Percentiles rank a stretch among this genome's conserved stretches.
Evolutionary conservation across 2,888 invertebrate species (phyloP).

Genomic region (Cerceris ruficornis): DNA sequence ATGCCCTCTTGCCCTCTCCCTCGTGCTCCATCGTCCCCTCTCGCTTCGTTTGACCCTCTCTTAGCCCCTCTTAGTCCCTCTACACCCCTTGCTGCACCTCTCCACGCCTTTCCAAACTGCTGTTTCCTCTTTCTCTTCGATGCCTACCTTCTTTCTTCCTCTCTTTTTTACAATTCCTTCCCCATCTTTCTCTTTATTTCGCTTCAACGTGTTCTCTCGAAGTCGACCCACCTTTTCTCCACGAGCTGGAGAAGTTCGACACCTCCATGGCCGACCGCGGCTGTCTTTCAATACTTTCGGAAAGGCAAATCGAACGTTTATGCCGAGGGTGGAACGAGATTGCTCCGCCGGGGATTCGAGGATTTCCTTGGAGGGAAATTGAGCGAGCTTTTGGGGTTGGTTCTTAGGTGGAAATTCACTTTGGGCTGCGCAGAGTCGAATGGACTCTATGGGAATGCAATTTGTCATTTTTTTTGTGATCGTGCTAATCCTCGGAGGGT

Average conservation of each 20-base stretch:
- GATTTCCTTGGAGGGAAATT: background rate
- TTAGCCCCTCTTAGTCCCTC: conserved; percentile 49
- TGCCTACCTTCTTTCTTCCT: conserved; percentile 29
- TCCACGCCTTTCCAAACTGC: conserved; percentile 50
- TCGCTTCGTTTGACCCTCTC: conserved; percentile 56
- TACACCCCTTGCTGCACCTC: conserved; percentile 34
- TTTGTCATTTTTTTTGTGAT: too few relatives aligned
- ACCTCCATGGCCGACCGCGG: conserved; percentile 54
- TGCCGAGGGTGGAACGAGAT: background rate
- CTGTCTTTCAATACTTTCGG: conserved; percentile 15
- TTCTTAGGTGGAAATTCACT: too few relatives aligned
- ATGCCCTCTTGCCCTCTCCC: conserved; percentile 49
- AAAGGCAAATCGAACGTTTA: conserved; percentile 2
- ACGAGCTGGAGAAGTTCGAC: conserved; percentile 52
- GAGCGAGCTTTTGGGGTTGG: too few relatives aligned
- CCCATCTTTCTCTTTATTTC: conserved; percentile 26
- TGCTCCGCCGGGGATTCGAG: background rate
- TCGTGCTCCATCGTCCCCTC: conserved; percentile 31
- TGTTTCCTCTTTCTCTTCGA: conserved; percentile 40
- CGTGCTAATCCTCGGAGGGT: too few relatives aligned
- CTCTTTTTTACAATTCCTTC: conserved; percentile 16
- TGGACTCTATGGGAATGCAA: too few relatives aligned
- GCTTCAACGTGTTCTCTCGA: conserved; percentile 13
- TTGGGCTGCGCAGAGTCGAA: too few relatives aligned
- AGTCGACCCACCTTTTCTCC: background rate